Evolutionary conservation across 1,140 invertebrate species (phyloP).

Genomic region (Halictus rubicundus): DNA sequence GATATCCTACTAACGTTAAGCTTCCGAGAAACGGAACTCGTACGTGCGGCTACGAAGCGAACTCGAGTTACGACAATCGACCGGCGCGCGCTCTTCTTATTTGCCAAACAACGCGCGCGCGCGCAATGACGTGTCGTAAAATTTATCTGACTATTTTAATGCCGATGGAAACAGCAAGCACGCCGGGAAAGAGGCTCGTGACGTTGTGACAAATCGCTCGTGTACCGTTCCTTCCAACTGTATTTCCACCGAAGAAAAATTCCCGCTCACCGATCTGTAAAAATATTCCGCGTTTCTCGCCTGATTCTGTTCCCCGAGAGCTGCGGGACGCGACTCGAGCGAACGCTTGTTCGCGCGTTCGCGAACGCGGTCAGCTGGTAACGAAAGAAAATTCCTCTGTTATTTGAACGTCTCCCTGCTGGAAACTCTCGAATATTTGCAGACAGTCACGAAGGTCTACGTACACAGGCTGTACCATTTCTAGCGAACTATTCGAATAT

Average conservation of each 20-base stretch:
- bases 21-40: constrained; percentile 18
- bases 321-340: neutral
- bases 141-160: constrained; percentile 43
- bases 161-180: constrained; percentile 3
- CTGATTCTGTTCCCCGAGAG: neutral
- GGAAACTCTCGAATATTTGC: too few relatives aligned
- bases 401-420: too few relatives aligned
- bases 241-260: constrained; percentile 38
- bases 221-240: constrained; percentile 35
- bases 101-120: constrained; percentile 12
- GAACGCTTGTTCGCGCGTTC: too few relatives aligned
- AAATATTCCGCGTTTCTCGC: constrained; percentile 24
- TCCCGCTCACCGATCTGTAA: constrained; percentile 25
- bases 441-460: too few relatives aligned
- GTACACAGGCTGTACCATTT: too few relatives aligned
- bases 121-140: constrained; percentile 41
- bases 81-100: constrained; percentile 11
- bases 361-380: neutral
- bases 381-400: neutral
- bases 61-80: constrained; percentile 40
- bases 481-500: too few relatives aligned
- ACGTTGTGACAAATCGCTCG: constrained; percentile 32
- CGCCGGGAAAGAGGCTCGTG: neutral
- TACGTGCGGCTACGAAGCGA: too few relatives aligned
- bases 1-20: neutral